Evolutionary conservation across 53 echinoderm and acorn worm species (phyloP).

Genomic region (Hippasteria phrygiana): DNA sequence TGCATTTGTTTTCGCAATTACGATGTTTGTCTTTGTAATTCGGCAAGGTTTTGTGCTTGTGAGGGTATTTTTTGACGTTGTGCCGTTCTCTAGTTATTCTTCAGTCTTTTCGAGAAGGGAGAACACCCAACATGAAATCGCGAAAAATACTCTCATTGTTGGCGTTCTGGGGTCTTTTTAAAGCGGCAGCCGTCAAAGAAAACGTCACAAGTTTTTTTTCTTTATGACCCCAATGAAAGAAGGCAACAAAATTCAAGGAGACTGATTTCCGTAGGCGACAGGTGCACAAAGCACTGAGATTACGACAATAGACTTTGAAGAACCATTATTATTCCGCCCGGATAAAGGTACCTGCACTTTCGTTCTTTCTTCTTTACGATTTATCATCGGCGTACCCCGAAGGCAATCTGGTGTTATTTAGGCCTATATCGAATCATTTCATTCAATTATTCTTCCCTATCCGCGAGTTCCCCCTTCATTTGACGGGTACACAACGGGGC

Average conservation of each 20-base stretch:
- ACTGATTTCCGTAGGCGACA: slow-evolving; percentile 10
- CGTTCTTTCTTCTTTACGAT: not conserved
- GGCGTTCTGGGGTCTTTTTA: too few relatives aligned
- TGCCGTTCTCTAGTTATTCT: not conserved
- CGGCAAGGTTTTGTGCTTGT: too few relatives aligned
- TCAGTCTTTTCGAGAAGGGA: not conserved
- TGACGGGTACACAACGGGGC: slow-evolving; percentile 10
- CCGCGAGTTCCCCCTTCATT: not conserved
- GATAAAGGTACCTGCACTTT: slow-evolving; percentile 50
- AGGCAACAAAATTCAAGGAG: not conserved
- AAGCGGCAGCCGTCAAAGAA: not conserved
- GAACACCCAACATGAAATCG: not conserved
- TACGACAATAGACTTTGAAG: slow-evolving; percentile 9
- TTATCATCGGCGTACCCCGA: slow-evolving; percentile 16
- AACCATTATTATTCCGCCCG: not conserved
- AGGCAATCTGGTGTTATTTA: slow-evolving; percentile 12
- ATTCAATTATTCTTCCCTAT: slow-evolving; percentile 11
- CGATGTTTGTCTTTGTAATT: not conserved
- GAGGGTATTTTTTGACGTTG: too few relatives aligned
- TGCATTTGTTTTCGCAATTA: not conserved
- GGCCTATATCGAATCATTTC: slow-evolving; percentile 43
- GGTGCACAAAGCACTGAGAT: slow-evolving; percentile 4
- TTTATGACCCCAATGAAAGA: not conserved
- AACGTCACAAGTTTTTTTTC: not conserved
- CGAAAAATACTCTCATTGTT: too few relatives aligned